Base-by-base conservation (phyloP, 2,888 invertebrate genomes). In the Panorpa germanica region DNA sequence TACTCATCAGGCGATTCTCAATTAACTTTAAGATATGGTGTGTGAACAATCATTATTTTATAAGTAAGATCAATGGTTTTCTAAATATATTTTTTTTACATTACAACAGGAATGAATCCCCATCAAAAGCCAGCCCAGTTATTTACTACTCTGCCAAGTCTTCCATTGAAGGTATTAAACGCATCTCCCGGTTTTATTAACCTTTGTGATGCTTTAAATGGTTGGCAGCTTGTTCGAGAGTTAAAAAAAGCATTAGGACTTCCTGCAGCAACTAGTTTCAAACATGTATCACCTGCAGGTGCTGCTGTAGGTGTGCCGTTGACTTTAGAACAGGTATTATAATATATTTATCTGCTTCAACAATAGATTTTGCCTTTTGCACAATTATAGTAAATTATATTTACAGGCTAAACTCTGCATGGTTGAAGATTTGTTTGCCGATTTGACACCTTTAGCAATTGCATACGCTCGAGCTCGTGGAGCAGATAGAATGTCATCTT, bases 401-500 rank as follows among this genome's bases (percentile, higher is more conserved):
- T 41, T 40, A 11, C 58, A 90, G 67, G 83, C 86, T 1, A 71
- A 77, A 45, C 65, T 93, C 2, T 95, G 91, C 47, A 90, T 91
- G 81, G 93, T 95, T 4, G 72, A 80, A 28, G 95, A 95, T 52
- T 46, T 93, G 25, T 52, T 61, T 1, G 63, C 70, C 4, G 52
- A 64, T 19, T 54, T 93, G 39, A 71, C 80, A 0, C 86, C 90
- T 0, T 47, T 93, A 8, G 90, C 91, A 0, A 65, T 67, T 10
- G 95, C 96, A 1, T 96, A 96, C 55, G 95, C 93, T 0, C 65
- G 95, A 34, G 96, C 96, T 0, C 69, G 96, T 48, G 95, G 96
- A 28, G 93, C 95, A 10, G 96, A 98, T 56, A 69, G 96, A 31
- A 96, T 98, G 96, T 95, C 93, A 6, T 95, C 95, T 1, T 98